Evolutionary conservation across 2,113 vertebrate genomes (phyloP).

Genomic region (Sturnira hondurensis): DNA sequence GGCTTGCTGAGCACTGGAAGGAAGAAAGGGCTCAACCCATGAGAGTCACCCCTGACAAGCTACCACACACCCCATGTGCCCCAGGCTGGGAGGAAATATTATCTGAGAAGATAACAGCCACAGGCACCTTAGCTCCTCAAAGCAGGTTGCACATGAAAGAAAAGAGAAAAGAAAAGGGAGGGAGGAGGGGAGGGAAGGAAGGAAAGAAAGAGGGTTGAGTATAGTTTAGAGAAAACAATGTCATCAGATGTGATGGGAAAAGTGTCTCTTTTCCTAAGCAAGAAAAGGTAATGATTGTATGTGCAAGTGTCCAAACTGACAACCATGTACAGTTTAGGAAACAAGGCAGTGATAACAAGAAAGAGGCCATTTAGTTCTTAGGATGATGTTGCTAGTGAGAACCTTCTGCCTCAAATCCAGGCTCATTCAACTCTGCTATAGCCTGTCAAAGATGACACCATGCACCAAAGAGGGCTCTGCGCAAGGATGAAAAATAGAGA

Average conservation of each 20-base stretch:
- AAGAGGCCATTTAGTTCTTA: background rate
- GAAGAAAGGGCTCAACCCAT: background rate
- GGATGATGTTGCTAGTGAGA: background rate
- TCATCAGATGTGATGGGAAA: background rate
- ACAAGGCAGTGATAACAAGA: background rate
- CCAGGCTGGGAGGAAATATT: background rate
- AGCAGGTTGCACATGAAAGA: background rate
- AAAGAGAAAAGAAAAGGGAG: background rate
- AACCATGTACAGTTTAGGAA: background rate
- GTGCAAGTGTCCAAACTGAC: background rate
- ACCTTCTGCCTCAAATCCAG: background rate
- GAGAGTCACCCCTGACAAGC: background rate
- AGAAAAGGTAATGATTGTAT: background rate
- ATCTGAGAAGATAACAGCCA: background rate
- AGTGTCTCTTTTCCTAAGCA: background rate
- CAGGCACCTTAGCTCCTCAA: background rate
- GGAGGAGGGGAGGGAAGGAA: no score
- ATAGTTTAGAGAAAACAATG: background rate
- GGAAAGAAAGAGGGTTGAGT: background rate
- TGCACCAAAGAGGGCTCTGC: background rate
- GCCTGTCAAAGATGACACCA: background rate
- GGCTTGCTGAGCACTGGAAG: background rate
- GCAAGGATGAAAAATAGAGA: background rate
- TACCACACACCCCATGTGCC: accelerated
- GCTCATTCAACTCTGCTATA: background rate